Conservation (phyloP, 1,140 invertebrate species). For the Drosophila leontia region DNA sequence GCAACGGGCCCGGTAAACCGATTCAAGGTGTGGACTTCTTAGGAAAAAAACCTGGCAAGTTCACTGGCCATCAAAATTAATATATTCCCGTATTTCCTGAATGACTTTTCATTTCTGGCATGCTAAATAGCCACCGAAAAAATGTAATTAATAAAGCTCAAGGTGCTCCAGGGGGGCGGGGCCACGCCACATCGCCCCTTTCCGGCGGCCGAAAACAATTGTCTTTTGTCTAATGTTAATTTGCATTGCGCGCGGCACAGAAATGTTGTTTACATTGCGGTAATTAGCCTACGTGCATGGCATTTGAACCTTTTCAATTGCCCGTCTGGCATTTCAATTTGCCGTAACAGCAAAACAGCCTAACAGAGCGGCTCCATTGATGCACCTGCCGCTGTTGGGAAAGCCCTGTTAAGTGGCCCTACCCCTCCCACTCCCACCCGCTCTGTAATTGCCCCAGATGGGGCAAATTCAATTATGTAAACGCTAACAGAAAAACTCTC, state of each 20-base stretch:
- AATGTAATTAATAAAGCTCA: slow-evolving; percentile 54
- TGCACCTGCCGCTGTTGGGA: slow-evolving; percentile 55
- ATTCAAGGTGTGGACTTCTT: background rate
- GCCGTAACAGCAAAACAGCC: background rate
- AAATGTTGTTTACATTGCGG: slow-evolving; percentile 79
- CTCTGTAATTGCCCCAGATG: slow-evolving; percentile 47
- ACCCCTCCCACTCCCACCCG: background rate
- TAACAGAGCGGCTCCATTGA: slow-evolving; percentile 14
- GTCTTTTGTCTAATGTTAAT: slow-evolving; percentile 64
- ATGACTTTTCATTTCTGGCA: slow-evolving; percentile 52
- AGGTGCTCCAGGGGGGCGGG: background rate
- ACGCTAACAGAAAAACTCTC: slow-evolving; percentile 46
- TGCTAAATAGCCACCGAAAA: slow-evolving; percentile 39
- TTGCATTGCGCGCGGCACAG: slow-evolving; percentile 70
- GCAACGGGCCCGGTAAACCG: background rate
- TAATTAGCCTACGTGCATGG: slow-evolving; percentile 78
- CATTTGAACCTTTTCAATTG: slow-evolving; percentile 68
- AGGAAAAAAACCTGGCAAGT: slow-evolving; percentile 5
- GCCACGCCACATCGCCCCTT: slow-evolving; percentile 1
- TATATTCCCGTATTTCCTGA: slow-evolving; percentile 44
- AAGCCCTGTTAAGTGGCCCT: slow-evolving; percentile 22
- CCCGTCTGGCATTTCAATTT: slow-evolving; percentile 49
- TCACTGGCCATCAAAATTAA: slow-evolving; percentile 41
- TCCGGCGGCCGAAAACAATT: slow-evolving; percentile 43
- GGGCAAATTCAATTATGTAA: slow-evolving; percentile 65